phyloP scores from a whole-genome alignment of 64 coral and sea anemone genomes.

The Cladopsammia gracilis region DNA sequence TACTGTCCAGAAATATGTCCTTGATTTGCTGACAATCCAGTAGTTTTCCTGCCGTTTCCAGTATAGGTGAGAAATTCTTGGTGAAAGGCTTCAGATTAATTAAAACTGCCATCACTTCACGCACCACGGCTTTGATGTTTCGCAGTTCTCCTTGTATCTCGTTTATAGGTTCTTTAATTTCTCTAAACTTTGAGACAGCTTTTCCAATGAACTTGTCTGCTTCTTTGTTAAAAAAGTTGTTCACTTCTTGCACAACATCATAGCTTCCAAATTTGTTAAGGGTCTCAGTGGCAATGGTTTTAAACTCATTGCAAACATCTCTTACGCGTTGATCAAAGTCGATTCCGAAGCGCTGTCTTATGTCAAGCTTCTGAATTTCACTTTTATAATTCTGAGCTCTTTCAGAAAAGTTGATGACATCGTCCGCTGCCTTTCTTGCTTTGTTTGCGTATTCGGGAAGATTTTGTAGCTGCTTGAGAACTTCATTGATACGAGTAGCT shows the following conservation, averaged over 20 bases:
- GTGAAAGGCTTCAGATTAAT: conserved; percentile 84
- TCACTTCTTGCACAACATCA: conserved; percentile 75
- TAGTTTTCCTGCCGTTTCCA: conserved; percentile 65
- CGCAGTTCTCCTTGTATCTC: conserved; percentile 75
- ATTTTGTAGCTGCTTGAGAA: conserved; percentile 64
- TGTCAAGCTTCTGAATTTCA: conserved; percentile 78
- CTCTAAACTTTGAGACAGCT: conserved; percentile 66
- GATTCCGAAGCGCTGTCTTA: conserved; percentile 78
- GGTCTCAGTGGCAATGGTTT: conserved; percentile 54
- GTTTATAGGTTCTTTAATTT: conserved; percentile 78
- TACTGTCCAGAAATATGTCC: conserved; percentile 59
- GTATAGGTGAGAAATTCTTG: conserved; percentile 82
- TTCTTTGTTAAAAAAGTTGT: conserved; percentile 76
- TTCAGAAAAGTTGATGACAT: conserved; percentile 83
- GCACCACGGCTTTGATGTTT: conserved; percentile 52
- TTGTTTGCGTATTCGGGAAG: conserved; percentile 86
- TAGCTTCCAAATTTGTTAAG: conserved; percentile 73
- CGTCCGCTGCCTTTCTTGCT: conserved; percentile 86
- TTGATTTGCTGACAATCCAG: conserved; percentile 77
- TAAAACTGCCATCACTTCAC: conserved; percentile 69
- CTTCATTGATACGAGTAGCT: conserved; percentile 75
- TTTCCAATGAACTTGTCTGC: conserved; percentile 76
- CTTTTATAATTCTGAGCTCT: conserved; percentile 71
- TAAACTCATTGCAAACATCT: conserved; percentile 85
- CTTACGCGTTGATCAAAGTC: conserved; percentile 79